Evolutionary conservation across 2,113 vertebrate species (phyloP).

Genomic region (Tylochromis polylepis): DNA sequence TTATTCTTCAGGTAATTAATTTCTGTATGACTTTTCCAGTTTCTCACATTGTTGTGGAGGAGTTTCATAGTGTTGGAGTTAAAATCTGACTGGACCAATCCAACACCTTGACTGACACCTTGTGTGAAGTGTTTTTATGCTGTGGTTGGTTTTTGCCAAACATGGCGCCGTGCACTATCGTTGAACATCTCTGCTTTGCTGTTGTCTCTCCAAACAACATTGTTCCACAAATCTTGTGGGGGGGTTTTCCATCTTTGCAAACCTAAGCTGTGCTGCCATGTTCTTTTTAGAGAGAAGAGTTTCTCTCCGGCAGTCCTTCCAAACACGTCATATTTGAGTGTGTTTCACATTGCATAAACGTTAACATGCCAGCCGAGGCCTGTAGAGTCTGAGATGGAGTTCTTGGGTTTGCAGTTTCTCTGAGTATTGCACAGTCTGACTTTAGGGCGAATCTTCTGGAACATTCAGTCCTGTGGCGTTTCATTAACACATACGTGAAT

Average conservation of each 20-base stretch:
- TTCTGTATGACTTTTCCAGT: neutral
- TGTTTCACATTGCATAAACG: neutral
- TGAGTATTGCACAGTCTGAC: neutral
- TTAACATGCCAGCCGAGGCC: neutral
- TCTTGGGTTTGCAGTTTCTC: neutral
- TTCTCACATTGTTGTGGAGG: neutral
- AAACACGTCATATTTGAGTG: neutral
- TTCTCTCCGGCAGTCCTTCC: neutral
- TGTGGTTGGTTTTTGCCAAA: neutral
- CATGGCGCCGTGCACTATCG: neutral
- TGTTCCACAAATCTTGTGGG: neutral
- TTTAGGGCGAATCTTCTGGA: neutral
- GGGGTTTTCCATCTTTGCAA: too few species aligned
- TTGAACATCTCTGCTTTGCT: neutral
- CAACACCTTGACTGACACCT: neutral
- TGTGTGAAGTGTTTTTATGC: neutral
- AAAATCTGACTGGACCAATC: accelerated
- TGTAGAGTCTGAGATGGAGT: neutral
- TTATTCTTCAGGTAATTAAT: neutral
- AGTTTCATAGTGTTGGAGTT: neutral
- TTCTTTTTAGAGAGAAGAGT: neutral
- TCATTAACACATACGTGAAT: neutral
- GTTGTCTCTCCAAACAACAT: neutral
- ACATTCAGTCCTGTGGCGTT: neutral
- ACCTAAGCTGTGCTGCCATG: neutral